These are phyloP conservation scores for Rhyacophila evoluta DNA, from an alignment of 2,888 invertebrate species.

Conservation along the genomic window DNA sequence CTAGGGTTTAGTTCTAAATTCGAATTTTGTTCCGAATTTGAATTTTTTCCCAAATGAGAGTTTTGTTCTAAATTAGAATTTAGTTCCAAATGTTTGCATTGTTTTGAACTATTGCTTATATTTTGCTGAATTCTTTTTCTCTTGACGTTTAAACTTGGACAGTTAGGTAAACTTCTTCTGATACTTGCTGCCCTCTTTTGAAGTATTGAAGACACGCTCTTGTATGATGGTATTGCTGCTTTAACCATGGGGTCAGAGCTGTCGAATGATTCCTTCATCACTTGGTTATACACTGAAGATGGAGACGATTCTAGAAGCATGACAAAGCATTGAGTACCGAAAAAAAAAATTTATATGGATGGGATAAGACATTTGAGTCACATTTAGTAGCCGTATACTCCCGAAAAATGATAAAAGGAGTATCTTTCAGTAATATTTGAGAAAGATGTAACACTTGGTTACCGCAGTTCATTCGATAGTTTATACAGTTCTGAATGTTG, in stretches of 20 bases:
- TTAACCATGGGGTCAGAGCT: background rate
- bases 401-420: too few relatives aligned
- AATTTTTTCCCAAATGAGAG: too few relatives aligned
- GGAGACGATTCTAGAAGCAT: conserved; percentile 10
- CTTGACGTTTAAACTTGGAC: background rate
- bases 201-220: background rate
- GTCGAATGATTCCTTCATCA: background rate
- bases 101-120: background rate
- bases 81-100: background rate
- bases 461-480: too few relatives aligned
- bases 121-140: background rate
- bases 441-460: too few relatives aligned
- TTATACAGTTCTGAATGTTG: too few relatives aligned
- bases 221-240: background rate
- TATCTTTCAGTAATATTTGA: too few relatives aligned
- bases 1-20: background rate
- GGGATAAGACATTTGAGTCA: too few relatives aligned
- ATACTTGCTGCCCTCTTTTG: background rate
- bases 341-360: too few relatives aligned
- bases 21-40: background rate
- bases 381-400: too few relatives aligned
- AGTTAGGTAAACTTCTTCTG: background rate
- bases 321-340: too few relatives aligned
- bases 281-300: background rate
- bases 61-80: background rate